Base-by-base conservation (phyloP, 2,797 vertebrate species). In the Gallinago stenura region DNA sequence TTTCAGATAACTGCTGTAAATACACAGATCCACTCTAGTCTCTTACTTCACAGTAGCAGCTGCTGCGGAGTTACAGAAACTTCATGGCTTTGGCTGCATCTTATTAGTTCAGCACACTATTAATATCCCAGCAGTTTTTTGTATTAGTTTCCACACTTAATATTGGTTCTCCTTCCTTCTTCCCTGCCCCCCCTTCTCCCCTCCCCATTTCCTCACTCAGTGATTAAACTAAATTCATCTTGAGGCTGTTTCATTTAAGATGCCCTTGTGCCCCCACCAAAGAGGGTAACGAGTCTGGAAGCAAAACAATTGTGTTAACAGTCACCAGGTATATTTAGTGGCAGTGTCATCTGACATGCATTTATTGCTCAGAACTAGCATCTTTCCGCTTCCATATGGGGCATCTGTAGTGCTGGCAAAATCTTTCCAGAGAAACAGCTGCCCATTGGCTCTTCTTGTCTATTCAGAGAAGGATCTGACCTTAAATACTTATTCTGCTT, bases 241-340 rank as follows among this genome's bases (percentile, higher is more conserved):
- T 89, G 72, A 19, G 75, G 31, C 26, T 68, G 31, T 80, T 92
- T 91, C 31, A 31, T 77, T 75, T 66, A 85, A 76, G 87, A 53
- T 95, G 80, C 62, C 62, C 31, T 75, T 54, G 50, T 94, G 75
- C 75, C 41, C 60, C 6, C 79, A 54, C 54, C 33, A 65, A 62
- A 45, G 77, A 80, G 77, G 82, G 96, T 89, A 97, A 98, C 85
- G 18, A 54, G 96, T 96, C 95, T 83, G 94, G 78, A 96, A 95
- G 91, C 92, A 97, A 93, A 98, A 86, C 98, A 98, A 97, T 84
- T 91, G 77, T 50, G 61, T 51, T 31, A 91, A 73, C 62, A 95
- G 95, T 97, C 97, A 98, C 76, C 79, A 98, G 50, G 97, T 98
- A 97, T 97, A 98, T 98, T 97, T 97, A 93, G 95, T 96, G 92